phyloP scores from a whole-genome alignment of 2,797 vertebrate species.

The Smutsia gigantea region DNA sequence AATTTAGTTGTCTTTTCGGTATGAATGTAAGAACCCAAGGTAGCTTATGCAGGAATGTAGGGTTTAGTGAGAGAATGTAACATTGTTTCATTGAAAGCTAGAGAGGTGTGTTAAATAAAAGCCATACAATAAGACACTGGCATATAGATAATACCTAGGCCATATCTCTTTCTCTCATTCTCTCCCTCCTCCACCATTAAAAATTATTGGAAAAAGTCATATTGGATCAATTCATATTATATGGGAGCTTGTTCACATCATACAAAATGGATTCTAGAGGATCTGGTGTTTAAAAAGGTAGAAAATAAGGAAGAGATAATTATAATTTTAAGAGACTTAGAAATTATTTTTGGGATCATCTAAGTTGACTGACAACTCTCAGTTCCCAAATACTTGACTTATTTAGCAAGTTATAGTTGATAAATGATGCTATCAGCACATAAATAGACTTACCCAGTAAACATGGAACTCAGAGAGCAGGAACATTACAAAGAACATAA shows the following conservation, averaged over 20 bases:
- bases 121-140: background rate
- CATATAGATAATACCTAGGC: background rate
- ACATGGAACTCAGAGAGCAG: background rate
- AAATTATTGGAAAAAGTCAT: background rate
- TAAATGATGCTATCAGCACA: background rate
- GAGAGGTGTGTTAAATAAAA: background rate
- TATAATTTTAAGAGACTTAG: background rate
- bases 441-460: background rate
- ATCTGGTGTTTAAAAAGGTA: background rate
- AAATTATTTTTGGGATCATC: background rate
- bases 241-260: background rate
- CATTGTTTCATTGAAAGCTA: background rate
- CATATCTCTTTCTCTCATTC: background rate
- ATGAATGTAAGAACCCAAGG: background rate
- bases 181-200: background rate
- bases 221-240: background rate
- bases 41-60: background rate
- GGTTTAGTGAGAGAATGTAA: background rate
- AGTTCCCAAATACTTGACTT: background rate
- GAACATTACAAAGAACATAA: background rate
- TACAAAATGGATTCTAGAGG: background rate
- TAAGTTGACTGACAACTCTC: background rate
- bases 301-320: background rate
- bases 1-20: background rate
- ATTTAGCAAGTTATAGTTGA: background rate